A percentile compares a stretch with the other conserved stretches of the same genome.
phyloP scores from a whole-genome alignment of 2,888 invertebrate species.

The Psylliodes chrysocephalus region DNA sequence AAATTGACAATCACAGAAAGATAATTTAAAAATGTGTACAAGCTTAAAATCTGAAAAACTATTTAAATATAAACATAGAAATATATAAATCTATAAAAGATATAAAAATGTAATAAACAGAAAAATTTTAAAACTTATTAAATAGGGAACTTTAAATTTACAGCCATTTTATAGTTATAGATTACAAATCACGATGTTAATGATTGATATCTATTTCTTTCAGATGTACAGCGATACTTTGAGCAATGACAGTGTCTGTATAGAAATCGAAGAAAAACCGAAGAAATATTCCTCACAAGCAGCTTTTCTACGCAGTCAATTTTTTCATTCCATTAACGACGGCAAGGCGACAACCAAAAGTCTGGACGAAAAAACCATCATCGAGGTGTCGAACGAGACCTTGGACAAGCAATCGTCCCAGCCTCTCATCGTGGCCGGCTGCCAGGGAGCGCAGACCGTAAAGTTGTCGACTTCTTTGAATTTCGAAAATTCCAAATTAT shows the following conservation, averaged over 20 bases:
- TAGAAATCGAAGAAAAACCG: constrained; percentile 60
- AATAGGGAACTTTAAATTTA: too few relatives aligned
- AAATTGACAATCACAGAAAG: too few relatives aligned
- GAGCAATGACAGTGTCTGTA: constrained; percentile 61
- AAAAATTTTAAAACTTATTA: too few relatives aligned
- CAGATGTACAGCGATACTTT: constrained; percentile 53
- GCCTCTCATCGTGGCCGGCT: constrained; percentile 38
- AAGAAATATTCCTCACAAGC: constrained; percentile 65
- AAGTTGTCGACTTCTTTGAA: constrained; percentile 41
- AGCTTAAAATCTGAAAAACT: too few relatives aligned
- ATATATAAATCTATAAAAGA: too few relatives aligned
- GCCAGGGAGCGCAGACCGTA: constrained; percentile 28
- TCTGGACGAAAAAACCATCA: constrained; percentile 59
- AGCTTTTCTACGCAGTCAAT: constrained; percentile 66
- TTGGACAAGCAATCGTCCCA: constrained; percentile 52
- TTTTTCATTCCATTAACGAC: constrained; percentile 64
- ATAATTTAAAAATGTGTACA: too few relatives aligned
- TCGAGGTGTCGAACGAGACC: constrained; percentile 61
- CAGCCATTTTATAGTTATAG: too few relatives aligned
- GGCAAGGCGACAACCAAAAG: constrained; percentile 54
- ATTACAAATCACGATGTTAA: too few relatives aligned
- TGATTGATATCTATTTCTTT: constrained; percentile 2
- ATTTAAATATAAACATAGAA: too few relatives aligned
- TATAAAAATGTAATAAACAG: too few relatives aligned
- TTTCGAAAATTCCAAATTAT: constrained; percentile 52